Evolutionary conservation across 2,797 vertebrate genomes (phyloP).

Genomic region (Danio aesculapii): DNA sequence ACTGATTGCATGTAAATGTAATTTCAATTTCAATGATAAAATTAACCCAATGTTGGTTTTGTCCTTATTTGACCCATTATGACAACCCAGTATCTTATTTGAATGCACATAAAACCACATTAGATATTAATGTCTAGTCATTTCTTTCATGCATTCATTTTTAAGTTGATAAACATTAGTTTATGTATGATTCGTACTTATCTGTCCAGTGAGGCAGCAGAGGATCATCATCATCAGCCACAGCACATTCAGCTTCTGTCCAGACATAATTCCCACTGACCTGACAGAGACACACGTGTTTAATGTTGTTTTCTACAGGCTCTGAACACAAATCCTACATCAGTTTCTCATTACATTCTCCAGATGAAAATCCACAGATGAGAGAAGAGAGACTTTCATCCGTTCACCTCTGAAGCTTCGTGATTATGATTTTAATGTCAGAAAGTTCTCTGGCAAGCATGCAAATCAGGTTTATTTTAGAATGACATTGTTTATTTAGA

Average conservation of each 20-base stretch:
- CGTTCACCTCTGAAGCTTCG: not conserved
- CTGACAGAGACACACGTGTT: not conserved
- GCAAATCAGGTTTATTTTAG: not conserved
- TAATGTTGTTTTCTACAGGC: too few species aligned
- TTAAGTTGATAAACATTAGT: not conserved
- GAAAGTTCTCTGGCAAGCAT: not conserved
- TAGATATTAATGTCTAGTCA: too few species aligned
- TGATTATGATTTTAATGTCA: not conserved
- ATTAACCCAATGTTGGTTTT: too few species aligned
- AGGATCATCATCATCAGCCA: not conserved
- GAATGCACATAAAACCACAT: too few species aligned
- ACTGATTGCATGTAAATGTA: too few species aligned
- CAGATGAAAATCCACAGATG: not conserved
- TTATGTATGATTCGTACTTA: constrained; percentile 44
- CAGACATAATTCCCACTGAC: not conserved
- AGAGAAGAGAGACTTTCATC: not conserved
- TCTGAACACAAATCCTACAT: not conserved
- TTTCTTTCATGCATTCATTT: too few species aligned
- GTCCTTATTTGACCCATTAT: too few species aligned
- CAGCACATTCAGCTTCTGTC: not conserved
- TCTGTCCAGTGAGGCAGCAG: not conserved
- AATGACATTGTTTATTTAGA: not conserved
- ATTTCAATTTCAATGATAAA: too few species aligned
- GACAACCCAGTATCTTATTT: too few species aligned
- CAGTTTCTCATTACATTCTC: not conserved